Evolutionary conservation across 2,113 vertebrate species (phyloP).

Genomic region (Sprattus sprattus): DNA sequence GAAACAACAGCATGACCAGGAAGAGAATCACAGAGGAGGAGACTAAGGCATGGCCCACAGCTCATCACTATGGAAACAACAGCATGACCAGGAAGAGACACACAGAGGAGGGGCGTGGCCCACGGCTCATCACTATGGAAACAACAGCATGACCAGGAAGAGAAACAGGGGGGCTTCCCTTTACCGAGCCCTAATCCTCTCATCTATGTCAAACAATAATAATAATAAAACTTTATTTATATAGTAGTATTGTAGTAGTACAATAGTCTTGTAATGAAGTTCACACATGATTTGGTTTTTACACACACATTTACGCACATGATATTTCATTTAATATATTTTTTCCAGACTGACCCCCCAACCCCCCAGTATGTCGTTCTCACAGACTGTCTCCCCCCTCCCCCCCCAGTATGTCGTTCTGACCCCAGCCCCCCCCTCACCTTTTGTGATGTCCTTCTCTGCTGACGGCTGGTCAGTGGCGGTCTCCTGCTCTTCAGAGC

Average conservation of each 20-base stretch:
- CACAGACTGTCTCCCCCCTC: too few relatives aligned
- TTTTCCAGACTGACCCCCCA: too few relatives aligned
- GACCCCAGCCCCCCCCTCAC: conserved; percentile 38
- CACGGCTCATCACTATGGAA: neutral
- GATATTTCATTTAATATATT: too few relatives aligned
- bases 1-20: neutral
- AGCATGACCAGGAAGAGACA: neutral
- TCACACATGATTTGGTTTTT: too few relatives aligned
- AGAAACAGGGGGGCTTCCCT: too few relatives aligned
- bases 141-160: neutral
- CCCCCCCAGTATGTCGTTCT: neutral
- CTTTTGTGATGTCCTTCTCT: conserved; percentile 72
- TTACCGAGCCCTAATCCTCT: neutral
- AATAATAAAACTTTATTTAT: too few relatives aligned
- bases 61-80: neutral
- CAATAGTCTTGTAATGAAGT: neutral
- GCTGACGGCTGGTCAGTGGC: conserved; percentile 68
- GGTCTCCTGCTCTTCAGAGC: conserved; percentile 77
- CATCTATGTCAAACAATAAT: neutral
- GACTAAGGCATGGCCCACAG: neutral
- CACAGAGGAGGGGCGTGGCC: neutral
- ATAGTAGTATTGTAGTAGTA: too few relatives aligned
- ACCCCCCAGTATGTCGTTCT: too few relatives aligned
- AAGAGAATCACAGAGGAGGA: neutral
- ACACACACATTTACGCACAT: too few relatives aligned